Evolutionary conservation across 2,888 invertebrate species (phyloP).

Genomic region (Leptinotarsa haldemani): DNA sequence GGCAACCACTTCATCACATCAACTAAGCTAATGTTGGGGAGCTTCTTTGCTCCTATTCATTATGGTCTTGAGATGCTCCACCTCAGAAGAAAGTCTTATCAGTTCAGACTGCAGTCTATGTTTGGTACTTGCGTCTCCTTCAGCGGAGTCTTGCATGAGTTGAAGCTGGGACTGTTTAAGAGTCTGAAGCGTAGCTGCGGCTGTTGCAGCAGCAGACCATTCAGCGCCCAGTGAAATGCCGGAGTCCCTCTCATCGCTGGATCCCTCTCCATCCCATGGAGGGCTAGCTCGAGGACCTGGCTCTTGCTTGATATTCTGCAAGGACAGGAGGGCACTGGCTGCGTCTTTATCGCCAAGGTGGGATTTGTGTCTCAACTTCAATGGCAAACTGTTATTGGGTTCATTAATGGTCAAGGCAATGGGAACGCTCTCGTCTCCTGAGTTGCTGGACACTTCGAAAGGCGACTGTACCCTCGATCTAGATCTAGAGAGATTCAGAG

Average conservation of each 20-base stretch:
- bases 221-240: slow-evolving; percentile 87
- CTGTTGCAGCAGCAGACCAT: slow-evolving; percentile 67
- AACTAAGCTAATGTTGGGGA: slow-evolving; percentile 41
- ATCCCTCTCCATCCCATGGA: slow-evolving; percentile 90
- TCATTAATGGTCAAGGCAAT: slow-evolving; percentile 66
- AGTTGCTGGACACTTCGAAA: slow-evolving; percentile 83
- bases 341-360: slow-evolving; percentile 91
- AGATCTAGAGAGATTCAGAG: slow-evolving; percentile 76
- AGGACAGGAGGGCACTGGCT: slow-evolving; percentile 81
- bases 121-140: slow-evolving; percentile 72
- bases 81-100: slow-evolving; percentile 89
- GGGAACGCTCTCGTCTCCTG: slow-evolving; percentile 71
- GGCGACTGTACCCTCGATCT: slow-evolving; percentile 76
- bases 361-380: slow-evolving; percentile 91
- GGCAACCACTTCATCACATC: slow-evolving; percentile 49
- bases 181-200: slow-evolving; percentile 61
- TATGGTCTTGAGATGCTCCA: slow-evolving; percentile 88
- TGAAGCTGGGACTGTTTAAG: slow-evolving; percentile 63
- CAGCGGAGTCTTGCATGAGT: slow-evolving; percentile 54
- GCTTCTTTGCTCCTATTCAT: slow-evolving; percentile 71
- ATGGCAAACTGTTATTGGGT: slow-evolving; percentile 84
- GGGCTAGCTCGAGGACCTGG: slow-evolving; percentile 83
- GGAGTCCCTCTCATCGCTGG: slow-evolving; percentile 90
- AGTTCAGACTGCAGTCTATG: slow-evolving; percentile 86
- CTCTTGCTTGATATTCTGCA: slow-evolving; percentile 89